These are phyloP conservation scores for Eupleurogrammus muticus DNA, from an alignment of 2,797 vertebrate genomes.

Conservation along the genomic window DNA sequence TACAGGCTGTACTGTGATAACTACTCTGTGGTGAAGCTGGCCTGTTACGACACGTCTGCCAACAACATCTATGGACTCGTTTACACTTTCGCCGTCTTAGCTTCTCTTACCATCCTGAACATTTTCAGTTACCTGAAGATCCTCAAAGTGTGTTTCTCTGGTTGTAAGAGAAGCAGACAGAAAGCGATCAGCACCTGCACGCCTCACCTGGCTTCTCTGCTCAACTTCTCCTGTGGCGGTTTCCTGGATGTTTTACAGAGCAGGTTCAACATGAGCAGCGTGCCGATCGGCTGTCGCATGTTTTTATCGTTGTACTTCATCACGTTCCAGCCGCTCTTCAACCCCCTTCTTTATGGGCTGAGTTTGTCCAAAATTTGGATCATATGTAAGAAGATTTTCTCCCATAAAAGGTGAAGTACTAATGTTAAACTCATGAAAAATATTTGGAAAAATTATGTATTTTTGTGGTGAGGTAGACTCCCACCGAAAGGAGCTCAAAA, in stretches of 20 bases:
- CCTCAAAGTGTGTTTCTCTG: constrained; percentile 8
- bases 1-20: constrained; percentile 6
- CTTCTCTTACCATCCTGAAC: background rate
- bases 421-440: no score
- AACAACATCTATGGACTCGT: no score
- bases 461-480: no score
- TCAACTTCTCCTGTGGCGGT: constrained; percentile 11
- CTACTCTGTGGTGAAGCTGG: no score
- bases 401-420: no score
- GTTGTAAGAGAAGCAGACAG: background rate
- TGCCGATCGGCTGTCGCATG: background rate
- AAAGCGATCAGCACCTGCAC: constrained; percentile 33
- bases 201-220: constrained; percentile 21
- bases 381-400: no score
- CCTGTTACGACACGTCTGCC: no score
- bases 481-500: no score
- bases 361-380: constrained; percentile 30
- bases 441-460: no score
- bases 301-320: constrained; percentile 38
- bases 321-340: constrained; percentile 34
- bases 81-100: background rate
- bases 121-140: constrained; percentile 6
- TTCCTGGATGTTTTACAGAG: constrained; percentile 32
- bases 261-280: constrained; percentile 11
- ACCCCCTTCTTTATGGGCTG: constrained; percentile 37